These are phyloP conservation scores for Irena cyanogastra DNA, from an alignment of 2,113 vertebrate species.

Conservation along the genomic window DNA sequence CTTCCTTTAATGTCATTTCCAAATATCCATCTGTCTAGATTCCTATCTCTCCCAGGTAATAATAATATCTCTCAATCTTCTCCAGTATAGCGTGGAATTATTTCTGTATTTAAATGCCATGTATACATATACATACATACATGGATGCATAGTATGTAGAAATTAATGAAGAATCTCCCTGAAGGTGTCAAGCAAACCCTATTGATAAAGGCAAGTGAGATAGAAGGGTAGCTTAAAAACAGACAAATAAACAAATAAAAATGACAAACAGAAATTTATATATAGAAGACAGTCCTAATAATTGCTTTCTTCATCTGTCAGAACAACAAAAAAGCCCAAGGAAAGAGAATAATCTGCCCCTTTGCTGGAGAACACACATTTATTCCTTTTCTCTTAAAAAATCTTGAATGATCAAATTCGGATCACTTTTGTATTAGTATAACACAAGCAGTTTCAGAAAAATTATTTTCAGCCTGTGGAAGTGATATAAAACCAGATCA, in stretches of 20 bases:
- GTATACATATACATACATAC: not conserved
- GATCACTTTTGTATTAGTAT: not conserved
- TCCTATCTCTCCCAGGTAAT: not conserved
- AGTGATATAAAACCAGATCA: not conserved
- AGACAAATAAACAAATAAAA: not conserved
- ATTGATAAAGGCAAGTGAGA: not conserved
- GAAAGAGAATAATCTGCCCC: not conserved
- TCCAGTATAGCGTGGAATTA: not conserved
- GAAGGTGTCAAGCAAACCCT: not conserved
- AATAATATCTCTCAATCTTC: too few species aligned
- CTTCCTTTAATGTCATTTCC: not conserved
- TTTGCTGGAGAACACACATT: not conserved
- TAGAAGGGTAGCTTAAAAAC: not conserved
- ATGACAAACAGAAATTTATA: not conserved
- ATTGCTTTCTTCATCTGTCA: not conserved
- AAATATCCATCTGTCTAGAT: not conserved
- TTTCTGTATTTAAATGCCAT: not conserved
- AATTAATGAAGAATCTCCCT: not conserved
- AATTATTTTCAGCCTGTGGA: not conserved
- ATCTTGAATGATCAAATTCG: not conserved
- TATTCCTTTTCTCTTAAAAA: not conserved
- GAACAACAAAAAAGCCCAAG: not conserved
- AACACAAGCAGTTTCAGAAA: not conserved
- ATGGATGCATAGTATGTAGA: not conserved
- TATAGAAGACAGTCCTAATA: not conserved